These are phyloP conservation scores for Polypterus senegalus DNA, from an alignment of 2,113 vertebrate genomes.

Conservation along the genomic window DNA sequence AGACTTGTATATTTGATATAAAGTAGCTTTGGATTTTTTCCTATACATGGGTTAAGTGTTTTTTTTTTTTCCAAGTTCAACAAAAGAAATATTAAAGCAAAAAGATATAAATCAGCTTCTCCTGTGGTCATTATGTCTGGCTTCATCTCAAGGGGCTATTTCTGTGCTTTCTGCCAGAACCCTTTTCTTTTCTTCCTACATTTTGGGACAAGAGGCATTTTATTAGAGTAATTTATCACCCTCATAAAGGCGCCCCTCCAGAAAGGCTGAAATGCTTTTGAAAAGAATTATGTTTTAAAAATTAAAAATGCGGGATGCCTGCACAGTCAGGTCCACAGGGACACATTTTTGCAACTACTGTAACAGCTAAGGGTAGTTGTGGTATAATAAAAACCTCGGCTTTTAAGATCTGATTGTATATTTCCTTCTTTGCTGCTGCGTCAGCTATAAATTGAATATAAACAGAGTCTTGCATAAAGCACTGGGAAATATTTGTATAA, in stretches of 20 bases:
- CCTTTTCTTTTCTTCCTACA: constrained; percentile 47
- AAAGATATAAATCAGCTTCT: constrained; percentile 38
- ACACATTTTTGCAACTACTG: constrained; percentile 69
- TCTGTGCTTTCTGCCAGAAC: constrained; percentile 39
- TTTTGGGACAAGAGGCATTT: constrained; percentile 58
- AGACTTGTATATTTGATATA: too few species aligned
- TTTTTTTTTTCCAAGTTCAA: not conserved
- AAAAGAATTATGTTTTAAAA: constrained; percentile 87
- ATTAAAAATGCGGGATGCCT: constrained; percentile 84
- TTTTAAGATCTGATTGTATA: constrained; percentile 89
- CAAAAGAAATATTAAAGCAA: constrained; percentile 51
- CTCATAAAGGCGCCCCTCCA: constrained; percentile 74
- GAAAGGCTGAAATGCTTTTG: constrained; percentile 69
- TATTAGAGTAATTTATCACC: constrained; percentile 98
- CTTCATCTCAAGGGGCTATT: constrained; percentile 47
- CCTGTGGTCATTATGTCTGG: constrained; percentile 29
- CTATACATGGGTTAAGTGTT: not conserved
- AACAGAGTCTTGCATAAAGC: constrained; percentile 69
- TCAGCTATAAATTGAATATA: constrained; percentile 96
- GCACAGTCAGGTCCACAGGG: constrained; percentile 64
- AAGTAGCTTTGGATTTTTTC: too few species aligned
- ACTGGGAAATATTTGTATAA: constrained; percentile 82
- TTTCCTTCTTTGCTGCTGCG: constrained; percentile 71
- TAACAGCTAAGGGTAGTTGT: constrained; percentile 64
- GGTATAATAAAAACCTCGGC: constrained; percentile 65